Base-by-base conservation (phyloP, 2,113 vertebrate species). In the Oreochromis niloticus region DNA sequence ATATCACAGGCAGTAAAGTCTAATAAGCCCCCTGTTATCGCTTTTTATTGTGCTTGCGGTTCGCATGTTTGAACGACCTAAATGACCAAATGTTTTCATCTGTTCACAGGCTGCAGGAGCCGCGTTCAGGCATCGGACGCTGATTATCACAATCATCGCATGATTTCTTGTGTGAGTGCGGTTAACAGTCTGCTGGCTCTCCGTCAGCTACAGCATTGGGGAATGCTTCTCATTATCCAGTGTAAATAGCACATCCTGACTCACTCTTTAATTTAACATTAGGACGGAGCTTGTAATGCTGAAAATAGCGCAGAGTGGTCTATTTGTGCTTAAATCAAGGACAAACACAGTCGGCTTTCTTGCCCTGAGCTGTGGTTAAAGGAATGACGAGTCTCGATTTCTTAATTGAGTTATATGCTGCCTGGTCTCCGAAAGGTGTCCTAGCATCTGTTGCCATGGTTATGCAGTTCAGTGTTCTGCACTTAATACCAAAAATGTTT, bases 151-250 rank as follows among this genome's bases (percentile, higher is more conserved):
- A 24, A 13, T 86, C 83, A 41, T 3, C 32, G 34, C 52, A 71
- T 80, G 81, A 93, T 89, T 68, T 95, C 56, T 92, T 85, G 89
- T 87, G 73, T 83, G 32, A 55, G 59, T 81, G 90, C 1, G 56
- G 86, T 87, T 88, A 83, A 59, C 22, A 68, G 88, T 73, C 82
- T 90, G 56, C 86, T 93, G 92, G 89, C 92, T 90, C 36, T 55
- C 57, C 61, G 89, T 80, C 89, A 89, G 55, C 87, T 80, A 55
- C 83, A 75, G 88, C 39, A 85, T 90, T 27, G 55, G 85, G 89
- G 88, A 93, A 92, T 92, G 89, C 85, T 88, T 91, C 87, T 94
- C 91, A 94, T 96, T 95, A 95, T 79, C 83, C 56, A 71, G 30
- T 80, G 78, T 93, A 87, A 95, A 92, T 84, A 79, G 85, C 61